Evolutionary conservation across 1,140 invertebrate species (phyloP).

Genomic region (Euschistus heros): DNA sequence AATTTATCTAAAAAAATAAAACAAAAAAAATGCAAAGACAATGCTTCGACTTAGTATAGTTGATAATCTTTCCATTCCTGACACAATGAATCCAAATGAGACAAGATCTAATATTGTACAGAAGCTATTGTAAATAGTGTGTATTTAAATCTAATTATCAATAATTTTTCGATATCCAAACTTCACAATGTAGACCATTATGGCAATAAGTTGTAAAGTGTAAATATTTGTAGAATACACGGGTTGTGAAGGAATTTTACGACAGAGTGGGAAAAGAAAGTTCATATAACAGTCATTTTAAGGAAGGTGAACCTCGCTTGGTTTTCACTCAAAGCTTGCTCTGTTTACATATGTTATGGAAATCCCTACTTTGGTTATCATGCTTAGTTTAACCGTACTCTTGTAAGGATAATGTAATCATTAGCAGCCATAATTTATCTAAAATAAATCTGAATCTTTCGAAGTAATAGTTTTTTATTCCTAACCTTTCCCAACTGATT

Average conservation of each 20-base stretch:
- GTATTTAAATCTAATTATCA: slow-evolving; percentile 15
- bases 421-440: slow-evolving; percentile 25
- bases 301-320: slow-evolving; percentile 24
- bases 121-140: slow-evolving; percentile 21
- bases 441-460: slow-evolving; percentile 19
- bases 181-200: slow-evolving; percentile 21
- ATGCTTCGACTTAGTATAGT: no score
- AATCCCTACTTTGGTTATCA: slow-evolving; percentile 13
- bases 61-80: no score
- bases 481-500: no score
- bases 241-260: no score
- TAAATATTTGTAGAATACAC: slow-evolving; percentile 12
- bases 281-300: slow-evolving; percentile 10
- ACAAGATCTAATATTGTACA: not conserved
- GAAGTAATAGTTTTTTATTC: not conserved
- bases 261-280: no score
- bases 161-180: slow-evolving; percentile 9
- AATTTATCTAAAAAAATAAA: no score
- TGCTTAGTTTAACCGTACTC: slow-evolving; percentile 19
- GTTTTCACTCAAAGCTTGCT: slow-evolving; percentile 18
- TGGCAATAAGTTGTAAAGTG: slow-evolving; percentile 24
- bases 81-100: no score
- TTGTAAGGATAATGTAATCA: slow-evolving; percentile 21
- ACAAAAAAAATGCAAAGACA: no score
- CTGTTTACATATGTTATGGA: slow-evolving; percentile 19